Base-by-base conservation (phyloP, 2,888 invertebrate genomes). In the Habrosyne pyritoides region DNA sequence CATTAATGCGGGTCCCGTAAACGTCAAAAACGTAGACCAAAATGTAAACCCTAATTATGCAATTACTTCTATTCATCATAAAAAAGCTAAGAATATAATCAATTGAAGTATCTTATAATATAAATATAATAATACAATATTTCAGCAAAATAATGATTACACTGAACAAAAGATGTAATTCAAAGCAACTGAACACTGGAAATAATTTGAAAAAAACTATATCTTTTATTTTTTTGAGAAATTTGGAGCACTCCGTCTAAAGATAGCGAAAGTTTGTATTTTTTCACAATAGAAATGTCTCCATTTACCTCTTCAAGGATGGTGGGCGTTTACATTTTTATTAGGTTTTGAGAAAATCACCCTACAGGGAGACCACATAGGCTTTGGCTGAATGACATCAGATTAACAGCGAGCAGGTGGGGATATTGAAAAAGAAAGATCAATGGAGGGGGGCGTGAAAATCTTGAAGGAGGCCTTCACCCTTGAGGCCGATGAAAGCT, bases 171-270 rank as follows among this genome's bases (percentile, higher is more conserved):
- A 33, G 2, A 12, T 5, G 2, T 33, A 18, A 2, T 33, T 33
- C n/a, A 33, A 10, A n/a, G 3, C 12, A 33, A 42, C 60, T 51
- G 49, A 50, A 55, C 22, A 10, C 52, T 18, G 42, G 5, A 42
- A 42, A 42, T 18, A 4, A 8, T 42, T n/a, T n/a, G n/a, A n/a
- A 12, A 8, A 18, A 42, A 42, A 42, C 2, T 28, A 12, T 3
- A 12, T 36, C 36, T 36, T 30, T 30, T 30, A 30, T 12, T 4
- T 12, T 4, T 10, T 33, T 5, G 33, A 18, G 42, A 18, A 42
- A 42, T 42, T 18, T 42, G 18, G 42, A 18, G 18, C 7, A 42
- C 6, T 42, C 18, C 2, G n/a, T 36, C 36, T 14, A 14, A 36
- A 36, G 36, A 36, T 14, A 36, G 36, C 14, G 36, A 36, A 36